Conservation (phyloP, 2,888 invertebrate genomes). For the Chrysodeixis includens region DNA sequence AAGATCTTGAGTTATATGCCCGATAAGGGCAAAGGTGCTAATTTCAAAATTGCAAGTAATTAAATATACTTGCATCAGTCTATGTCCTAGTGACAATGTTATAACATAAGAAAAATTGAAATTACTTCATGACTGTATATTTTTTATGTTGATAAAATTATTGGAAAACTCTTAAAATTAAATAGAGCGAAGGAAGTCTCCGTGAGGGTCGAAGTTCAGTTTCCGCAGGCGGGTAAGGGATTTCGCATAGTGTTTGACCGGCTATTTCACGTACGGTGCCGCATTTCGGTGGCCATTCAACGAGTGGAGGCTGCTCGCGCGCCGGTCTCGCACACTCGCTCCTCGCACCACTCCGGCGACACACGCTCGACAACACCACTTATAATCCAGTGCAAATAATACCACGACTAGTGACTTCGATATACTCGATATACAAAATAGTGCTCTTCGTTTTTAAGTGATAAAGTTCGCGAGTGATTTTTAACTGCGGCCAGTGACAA, state of each 20-base stretch:
- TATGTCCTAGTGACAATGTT: slow-evolving; percentile 5
- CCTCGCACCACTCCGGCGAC: slow-evolving; percentile 78
- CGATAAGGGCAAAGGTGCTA: slow-evolving; percentile 24
- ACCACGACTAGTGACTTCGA: slow-evolving; percentile 68
- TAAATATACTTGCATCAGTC: slow-evolving; percentile 18
- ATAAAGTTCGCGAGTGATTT: slow-evolving; percentile 66
- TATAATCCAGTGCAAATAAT: slow-evolving; percentile 70
- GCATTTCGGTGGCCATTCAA: slow-evolving; percentile 89
- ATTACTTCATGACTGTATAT: background rate
- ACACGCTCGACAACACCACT: slow-evolving; percentile 70
- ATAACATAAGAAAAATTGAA: slow-evolving; percentile 9
- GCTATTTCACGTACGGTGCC: slow-evolving; percentile 88
- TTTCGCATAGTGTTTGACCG: slow-evolving; percentile 87
- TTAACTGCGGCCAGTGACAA: slow-evolving; percentile 70
- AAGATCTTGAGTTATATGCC: slow-evolving; percentile 37
- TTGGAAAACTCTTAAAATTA: slow-evolving; percentile 14
- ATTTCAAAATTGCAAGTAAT: slow-evolving; percentile 42
- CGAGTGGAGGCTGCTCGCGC: slow-evolving; percentile 87
- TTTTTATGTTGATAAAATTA: background rate
- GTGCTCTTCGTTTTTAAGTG: slow-evolving; percentile 61
- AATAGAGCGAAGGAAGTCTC: slow-evolving; percentile 70
- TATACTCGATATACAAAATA: slow-evolving; percentile 50
- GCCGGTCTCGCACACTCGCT: slow-evolving; percentile 83
- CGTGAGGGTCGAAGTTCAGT: slow-evolving; percentile 76
- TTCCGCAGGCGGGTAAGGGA: slow-evolving; percentile 84